phyloP scores from a whole-genome alignment of 2,113 vertebrate species.

The Triplophysa dalaica region DNA sequence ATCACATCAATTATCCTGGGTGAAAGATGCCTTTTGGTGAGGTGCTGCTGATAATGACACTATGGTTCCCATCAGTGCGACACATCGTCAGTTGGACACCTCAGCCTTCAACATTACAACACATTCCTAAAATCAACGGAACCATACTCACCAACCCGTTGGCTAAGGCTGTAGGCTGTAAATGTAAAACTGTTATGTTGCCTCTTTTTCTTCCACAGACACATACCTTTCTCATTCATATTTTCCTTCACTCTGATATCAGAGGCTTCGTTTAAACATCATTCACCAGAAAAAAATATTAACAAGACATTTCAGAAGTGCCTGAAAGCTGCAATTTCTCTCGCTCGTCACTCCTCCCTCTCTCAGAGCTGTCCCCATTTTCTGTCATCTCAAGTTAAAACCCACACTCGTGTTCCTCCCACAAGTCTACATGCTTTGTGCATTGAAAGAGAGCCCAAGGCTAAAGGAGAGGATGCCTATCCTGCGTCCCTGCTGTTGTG shows the following conservation, averaged over 20 bases:
- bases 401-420: slow-evolving; percentile 24
- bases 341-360: not conserved
- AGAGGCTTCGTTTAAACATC: slow-evolving; percentile 9
- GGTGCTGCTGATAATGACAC: too few relatives aligned
- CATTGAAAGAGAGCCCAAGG: not conserved
- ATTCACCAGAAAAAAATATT: slow-evolving; percentile 12
- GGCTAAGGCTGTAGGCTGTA: too few relatives aligned
- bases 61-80: too few relatives aligned
- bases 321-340: slow-evolving; percentile 22
- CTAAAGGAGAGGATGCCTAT: not conserved
- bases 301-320: slow-evolving; percentile 11
- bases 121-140: too few relatives aligned
- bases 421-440: slow-evolving; percentile 17
- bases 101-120: too few relatives aligned
- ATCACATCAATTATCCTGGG: too few relatives aligned
- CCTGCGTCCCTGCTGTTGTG: slow-evolving; percentile 7
- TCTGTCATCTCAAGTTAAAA: slow-evolving; percentile 14
- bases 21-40: too few relatives aligned
- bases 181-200: not conserved
- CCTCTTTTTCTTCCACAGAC: not conserved
- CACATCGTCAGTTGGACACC: too few relatives aligned
- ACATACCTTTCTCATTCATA: slow-evolving; percentile 30
- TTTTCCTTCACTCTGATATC: slow-evolving; percentile 32
- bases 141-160: too few relatives aligned
- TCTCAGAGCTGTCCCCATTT: slow-evolving; percentile 2